These are phyloP conservation scores for Molanna angustata DNA, from an alignment of 2,888 invertebrate species.

Conservation along the genomic window DNA sequence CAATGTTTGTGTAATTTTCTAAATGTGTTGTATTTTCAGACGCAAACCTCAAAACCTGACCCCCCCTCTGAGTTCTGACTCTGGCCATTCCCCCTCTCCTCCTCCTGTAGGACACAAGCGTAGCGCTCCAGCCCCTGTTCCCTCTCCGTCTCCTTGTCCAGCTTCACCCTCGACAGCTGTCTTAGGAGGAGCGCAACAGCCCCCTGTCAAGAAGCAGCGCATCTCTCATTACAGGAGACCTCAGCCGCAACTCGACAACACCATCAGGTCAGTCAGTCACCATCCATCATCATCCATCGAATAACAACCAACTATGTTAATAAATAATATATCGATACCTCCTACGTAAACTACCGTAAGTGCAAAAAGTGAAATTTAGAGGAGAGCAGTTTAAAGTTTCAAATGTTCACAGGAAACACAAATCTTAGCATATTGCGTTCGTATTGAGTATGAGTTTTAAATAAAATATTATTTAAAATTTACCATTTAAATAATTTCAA, in stretches of 20 bases:
- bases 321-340: too few species aligned
- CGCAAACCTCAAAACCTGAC: constrained; percentile 90
- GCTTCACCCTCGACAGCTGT: constrained; percentile 62
- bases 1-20: neutral
- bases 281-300: too few species aligned
- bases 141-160: constrained; percentile 71
- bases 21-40: constrained; percentile 45
- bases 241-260: constrained; percentile 12
- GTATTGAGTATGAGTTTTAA: too few species aligned
- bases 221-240: constrained; percentile 80
- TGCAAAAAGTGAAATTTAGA: too few species aligned
- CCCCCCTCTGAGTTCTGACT: constrained; percentile 83
- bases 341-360: too few species aligned
- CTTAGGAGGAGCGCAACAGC: constrained; percentile 55
- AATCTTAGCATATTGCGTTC: too few species aligned
- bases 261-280: constrained; percentile 18
- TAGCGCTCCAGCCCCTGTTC: constrained; percentile 60
- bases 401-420: too few species aligned
- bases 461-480: too few species aligned
- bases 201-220: constrained; percentile 73
- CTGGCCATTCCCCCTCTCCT: constrained; percentile 76
- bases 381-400: too few species aligned
- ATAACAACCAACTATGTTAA: too few species aligned
- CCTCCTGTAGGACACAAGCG: constrained; percentile 49
- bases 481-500: too few species aligned